These are phyloP conservation scores for Trachelus tabidus DNA, from an alignment of 2,888 invertebrate species.

Conservation along the genomic window DNA sequence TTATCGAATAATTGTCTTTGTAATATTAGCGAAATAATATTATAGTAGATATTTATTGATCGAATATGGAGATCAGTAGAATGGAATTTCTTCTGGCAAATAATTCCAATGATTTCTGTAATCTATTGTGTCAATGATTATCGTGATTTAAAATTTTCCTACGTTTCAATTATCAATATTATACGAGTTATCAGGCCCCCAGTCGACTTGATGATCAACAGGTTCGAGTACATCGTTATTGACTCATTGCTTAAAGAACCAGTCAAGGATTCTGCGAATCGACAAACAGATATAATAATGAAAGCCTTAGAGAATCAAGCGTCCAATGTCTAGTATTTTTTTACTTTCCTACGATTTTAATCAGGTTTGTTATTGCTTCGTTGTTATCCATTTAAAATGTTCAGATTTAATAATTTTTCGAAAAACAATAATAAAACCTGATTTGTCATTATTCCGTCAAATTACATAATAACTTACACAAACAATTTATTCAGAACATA, in stretches of 20 bases:
- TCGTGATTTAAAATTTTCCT: no score
- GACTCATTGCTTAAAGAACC: neutral
- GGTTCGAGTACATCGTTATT: neutral
- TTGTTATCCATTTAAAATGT: neutral
- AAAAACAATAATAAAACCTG: no score
- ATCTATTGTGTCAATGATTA: no score
- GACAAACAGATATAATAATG: neutral
- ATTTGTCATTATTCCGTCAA: neutral
- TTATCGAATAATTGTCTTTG: neutral
- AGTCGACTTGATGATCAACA: conserved; percentile 7
- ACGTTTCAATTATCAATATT: conserved; percentile 3
- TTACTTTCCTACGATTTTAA: neutral
- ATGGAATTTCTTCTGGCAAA: neutral
- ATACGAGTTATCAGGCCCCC: conserved; percentile 17
- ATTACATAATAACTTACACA: neutral
- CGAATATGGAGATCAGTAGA: neutral
- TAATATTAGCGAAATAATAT: neutral
- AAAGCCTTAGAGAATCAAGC: neutral
- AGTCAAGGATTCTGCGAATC: neutral
- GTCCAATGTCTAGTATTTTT: neutral
- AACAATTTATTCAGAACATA: neutral
- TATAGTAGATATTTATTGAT: neutral
- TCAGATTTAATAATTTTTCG: no score
- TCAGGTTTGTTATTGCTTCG: neutral
- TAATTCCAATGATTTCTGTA: no score